Conservation (phyloP, 2,888 invertebrate species). For the Mythimna loreyi region DNA sequence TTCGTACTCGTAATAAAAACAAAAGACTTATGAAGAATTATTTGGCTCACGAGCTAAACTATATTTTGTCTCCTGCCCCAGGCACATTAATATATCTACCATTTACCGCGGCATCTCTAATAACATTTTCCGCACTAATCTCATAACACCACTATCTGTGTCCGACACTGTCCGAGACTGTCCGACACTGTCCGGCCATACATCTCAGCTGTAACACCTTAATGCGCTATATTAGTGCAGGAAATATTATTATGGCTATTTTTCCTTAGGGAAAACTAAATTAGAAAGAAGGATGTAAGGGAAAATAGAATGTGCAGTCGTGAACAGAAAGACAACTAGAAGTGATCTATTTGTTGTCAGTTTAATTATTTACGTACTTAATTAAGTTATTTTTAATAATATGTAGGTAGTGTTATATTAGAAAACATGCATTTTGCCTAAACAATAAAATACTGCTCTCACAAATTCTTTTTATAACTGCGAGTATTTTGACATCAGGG, state of each 20-base stretch:
- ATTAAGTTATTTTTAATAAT: neutral
- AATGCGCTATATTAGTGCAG: constrained; percentile 40
- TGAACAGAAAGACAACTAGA: constrained; percentile 1
- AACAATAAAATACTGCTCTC: neutral
- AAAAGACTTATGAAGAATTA: neutral
- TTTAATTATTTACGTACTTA: neutral
- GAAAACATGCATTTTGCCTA: neutral
- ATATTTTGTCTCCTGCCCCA: neutral
- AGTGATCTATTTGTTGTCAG: neutral
- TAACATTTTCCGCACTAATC: constrained; percentile 57
- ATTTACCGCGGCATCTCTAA: constrained; percentile 22
- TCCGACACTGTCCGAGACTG: constrained; percentile 17
- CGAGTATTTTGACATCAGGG: neutral
- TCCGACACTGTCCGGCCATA: constrained; percentile 28
- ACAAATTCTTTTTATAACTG: neutral
- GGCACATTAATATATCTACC: constrained; percentile 46
- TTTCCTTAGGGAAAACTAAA: constrained; percentile 18
- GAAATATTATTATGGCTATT: constrained; percentile 20
- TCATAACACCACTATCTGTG: constrained; percentile 61
- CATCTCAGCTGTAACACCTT: constrained; percentile 42
- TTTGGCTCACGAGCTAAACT: neutral
- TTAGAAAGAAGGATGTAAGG: neutral
- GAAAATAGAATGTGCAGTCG: neutral
- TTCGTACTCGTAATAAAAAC: no score
- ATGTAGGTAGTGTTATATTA: neutral